Percentiles rank a stretch among this genome's conserved stretches.
Evolutionary conservation across 2,113 vertebrate genomes (phyloP).

Genomic region (Lasiurus borealis): DNA sequence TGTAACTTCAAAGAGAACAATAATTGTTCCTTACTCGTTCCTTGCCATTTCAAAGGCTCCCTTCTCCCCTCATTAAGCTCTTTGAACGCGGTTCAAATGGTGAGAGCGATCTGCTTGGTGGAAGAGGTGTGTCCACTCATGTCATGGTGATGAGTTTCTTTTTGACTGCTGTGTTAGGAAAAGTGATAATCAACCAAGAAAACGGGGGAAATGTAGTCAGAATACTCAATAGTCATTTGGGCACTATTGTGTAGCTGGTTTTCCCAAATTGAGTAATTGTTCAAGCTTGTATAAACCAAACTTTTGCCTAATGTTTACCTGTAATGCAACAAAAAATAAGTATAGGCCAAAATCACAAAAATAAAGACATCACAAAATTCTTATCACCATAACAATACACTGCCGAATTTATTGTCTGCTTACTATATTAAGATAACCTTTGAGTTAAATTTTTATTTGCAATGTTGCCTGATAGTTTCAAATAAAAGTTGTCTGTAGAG

Average conservation of each 20-base stretch:
- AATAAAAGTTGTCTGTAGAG: background rate
- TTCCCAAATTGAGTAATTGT: background rate
- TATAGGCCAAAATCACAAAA: background rate
- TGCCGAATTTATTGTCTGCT: background rate
- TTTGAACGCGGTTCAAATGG: background rate
- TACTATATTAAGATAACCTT: background rate
- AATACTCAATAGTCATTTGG: background rate
- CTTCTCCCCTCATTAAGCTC: background rate
- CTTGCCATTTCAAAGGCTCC: background rate
- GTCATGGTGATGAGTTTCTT: background rate
- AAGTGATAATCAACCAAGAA: background rate
- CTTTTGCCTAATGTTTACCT: background rate
- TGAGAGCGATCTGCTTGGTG: background rate
- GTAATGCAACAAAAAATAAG: background rate
- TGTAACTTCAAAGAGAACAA: background rate
- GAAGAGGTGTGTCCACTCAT: background rate
- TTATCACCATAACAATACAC: background rate
- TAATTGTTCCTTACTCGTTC: background rate
- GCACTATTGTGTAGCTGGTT: background rate
- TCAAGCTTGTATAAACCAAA: background rate
- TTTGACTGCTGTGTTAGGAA: background rate
- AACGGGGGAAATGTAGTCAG: background rate
- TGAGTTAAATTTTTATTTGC: constrained; percentile 25
- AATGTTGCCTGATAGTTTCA: background rate
- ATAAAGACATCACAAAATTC: background rate